These are phyloP conservation scores for Eumacrocentrus americanus DNA, from an alignment of 2,888 invertebrate genomes.

Conservation along the genomic window DNA sequence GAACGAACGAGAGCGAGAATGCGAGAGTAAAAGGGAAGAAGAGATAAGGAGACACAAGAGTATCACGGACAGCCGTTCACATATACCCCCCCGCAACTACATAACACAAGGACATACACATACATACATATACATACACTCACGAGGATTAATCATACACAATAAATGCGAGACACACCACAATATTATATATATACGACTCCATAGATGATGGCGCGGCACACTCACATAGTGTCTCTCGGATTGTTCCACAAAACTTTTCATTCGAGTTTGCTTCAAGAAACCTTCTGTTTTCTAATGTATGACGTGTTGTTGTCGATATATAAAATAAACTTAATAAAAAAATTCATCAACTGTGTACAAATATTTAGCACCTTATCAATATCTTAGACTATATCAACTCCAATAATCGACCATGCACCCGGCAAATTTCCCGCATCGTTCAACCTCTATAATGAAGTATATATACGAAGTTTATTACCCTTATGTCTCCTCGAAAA, in stretches of 20 bases:
- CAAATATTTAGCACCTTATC: no score
- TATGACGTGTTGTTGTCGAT: conserved; percentile 63
- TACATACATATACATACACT: conserved; percentile 41
- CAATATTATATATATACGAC: conserved; percentile 62
- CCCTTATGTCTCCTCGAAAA: conserved; percentile 7
- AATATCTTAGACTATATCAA: no score
- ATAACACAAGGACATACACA: conserved; percentile 40
- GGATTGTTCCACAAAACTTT: conserved; percentile 63
- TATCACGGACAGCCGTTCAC: conserved; percentile 43
- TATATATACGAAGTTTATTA: neutral
- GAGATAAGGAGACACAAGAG: conserved; percentile 37
- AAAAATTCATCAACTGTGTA: conserved; percentile 35
- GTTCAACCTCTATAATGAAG: conserved; percentile 1
- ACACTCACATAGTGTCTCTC: conserved; percentile 63
- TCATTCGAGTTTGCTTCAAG: conserved; percentile 63
- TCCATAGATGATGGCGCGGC: conserved; percentile 63
- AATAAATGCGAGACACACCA: conserved; percentile 46
- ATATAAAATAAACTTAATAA: conserved; percentile 63
- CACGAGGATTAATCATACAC: conserved; percentile 47
- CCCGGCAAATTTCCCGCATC: conserved; percentile 7
- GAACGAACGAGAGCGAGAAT: conserved; percentile 30
- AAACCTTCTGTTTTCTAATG: conserved; percentile 63
- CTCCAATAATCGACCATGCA: no score
- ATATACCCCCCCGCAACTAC: conserved; percentile 40
- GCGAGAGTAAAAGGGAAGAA: conserved; percentile 38